Percentiles rank a stretch among this genome's conserved stretches.
phyloP scores from a whole-genome alignment of 2,797 vertebrate species.

The Ammospiza maritima region DNA sequence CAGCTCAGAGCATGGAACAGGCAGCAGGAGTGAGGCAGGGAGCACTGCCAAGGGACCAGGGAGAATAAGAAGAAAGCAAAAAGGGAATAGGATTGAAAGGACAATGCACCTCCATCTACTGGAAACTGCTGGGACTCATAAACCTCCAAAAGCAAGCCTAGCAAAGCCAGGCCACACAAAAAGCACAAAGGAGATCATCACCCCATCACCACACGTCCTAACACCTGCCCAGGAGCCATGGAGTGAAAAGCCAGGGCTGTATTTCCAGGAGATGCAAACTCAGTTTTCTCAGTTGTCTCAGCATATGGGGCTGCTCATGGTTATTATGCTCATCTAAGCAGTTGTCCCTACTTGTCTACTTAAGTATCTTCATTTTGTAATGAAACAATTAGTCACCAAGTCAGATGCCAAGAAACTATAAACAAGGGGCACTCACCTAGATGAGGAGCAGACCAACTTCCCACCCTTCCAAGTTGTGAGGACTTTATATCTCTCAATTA shows the following conservation, averaged over 20 bases:
- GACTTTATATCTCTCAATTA: not conserved
- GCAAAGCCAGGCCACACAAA: not conserved
- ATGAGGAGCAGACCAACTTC: not conserved
- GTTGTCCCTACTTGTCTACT: not conserved
- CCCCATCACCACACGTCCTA: not conserved
- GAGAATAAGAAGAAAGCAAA: not conserved
- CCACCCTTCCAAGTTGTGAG: not conserved
- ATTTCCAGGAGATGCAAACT: not conserved
- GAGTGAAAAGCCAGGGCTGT: not conserved
- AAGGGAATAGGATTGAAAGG: not conserved
- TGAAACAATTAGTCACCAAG: not conserved
- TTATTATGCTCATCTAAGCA: not conserved
- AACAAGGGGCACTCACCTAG: not conserved
- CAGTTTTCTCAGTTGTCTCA: too few species aligned
- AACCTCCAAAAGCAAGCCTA: not conserved
- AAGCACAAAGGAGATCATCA: not conserved
- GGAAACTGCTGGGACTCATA: not conserved
- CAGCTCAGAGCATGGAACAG: not conserved
- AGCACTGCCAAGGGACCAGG: not conserved
- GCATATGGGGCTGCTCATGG: not conserved
- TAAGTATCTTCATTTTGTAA: not conserved
- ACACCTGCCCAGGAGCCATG: fast-evolving
- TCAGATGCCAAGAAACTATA: not conserved
- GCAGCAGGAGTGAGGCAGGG: not conserved
- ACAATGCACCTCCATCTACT: not conserved